Conservation (phyloP, 30 jellyfish, hydroid and myxozoan species). For the Calvadosia cruxmelitensis region DNA sequence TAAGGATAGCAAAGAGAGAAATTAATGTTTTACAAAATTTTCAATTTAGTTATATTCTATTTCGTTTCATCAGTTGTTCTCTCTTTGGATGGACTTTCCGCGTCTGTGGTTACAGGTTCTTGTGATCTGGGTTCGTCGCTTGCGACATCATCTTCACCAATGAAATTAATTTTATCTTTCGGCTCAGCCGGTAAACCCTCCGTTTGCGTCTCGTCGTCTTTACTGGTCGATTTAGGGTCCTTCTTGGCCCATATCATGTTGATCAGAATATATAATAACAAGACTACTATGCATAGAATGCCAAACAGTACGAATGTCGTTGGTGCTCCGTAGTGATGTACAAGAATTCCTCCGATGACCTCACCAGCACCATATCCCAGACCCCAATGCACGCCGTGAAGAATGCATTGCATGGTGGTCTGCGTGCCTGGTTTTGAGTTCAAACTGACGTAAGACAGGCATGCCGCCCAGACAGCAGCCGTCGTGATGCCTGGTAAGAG, state of each 20-base stretch:
- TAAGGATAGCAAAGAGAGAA: too few species aligned
- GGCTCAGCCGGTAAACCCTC: slow-evolving; percentile 14
- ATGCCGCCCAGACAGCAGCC: slow-evolving; percentile 99
- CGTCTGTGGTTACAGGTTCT: background rate
- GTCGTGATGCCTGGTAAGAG: slow-evolving; percentile 95
- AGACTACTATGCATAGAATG: slow-evolving; percentile 78
- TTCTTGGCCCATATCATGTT: slow-evolving; percentile 89
- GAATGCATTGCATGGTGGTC: slow-evolving; percentile 98
- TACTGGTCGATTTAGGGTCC: slow-evolving; percentile 43
- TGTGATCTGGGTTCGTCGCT: background rate
- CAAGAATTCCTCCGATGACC: slow-evolving; percentile 96
- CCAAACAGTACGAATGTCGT: slow-evolving; percentile 93
- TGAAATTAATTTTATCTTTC: background rate
- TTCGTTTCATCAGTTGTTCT: background rate
- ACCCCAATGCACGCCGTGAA: slow-evolving; percentile 99
- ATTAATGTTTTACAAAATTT: too few species aligned
- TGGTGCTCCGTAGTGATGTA: slow-evolving; percentile 98
- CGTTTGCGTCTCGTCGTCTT: slow-evolving; percentile 94
- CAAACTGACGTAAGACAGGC: slow-evolving; percentile 84
- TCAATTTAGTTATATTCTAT: too few species aligned
- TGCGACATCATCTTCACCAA: background rate
- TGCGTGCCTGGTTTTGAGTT: slow-evolving; percentile 92
- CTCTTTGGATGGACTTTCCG: background rate
- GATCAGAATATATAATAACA: slow-evolving; percentile 62
- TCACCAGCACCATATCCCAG: slow-evolving; percentile 99